Evolutionary conservation across 2,888 invertebrate genomes (phyloP).

Genomic region (Andrena fulva): DNA sequence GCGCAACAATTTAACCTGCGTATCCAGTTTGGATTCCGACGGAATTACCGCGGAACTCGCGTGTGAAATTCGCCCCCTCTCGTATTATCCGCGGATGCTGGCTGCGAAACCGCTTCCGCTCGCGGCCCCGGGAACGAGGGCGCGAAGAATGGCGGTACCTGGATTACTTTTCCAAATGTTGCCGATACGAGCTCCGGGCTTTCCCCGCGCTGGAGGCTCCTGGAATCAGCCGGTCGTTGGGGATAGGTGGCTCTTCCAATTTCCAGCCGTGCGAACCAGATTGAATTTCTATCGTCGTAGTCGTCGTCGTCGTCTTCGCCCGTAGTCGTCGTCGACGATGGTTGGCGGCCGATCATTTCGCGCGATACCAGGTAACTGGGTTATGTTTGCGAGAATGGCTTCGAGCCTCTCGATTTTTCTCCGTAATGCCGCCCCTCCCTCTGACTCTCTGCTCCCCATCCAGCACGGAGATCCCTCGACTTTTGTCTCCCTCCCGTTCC

Average conservation of each 20-base stretch:
- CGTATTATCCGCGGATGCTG: conserved; percentile 61
- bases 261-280: conserved; percentile 80
- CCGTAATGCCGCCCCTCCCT: conserved; percentile 66
- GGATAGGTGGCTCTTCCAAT: conserved; percentile 79
- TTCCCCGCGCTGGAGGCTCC: conserved; percentile 45
- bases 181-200: conserved; percentile 53
- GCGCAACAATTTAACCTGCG: conserved; percentile 57
- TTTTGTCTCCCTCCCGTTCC: conserved; percentile 17
- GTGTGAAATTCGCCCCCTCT: conserved; percentile 67
- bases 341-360: conserved; percentile 78
- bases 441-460: conserved; percentile 20
- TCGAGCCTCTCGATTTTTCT: conserved; percentile 72
- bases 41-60: conserved; percentile 64
- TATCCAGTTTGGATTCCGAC: conserved; percentile 54
- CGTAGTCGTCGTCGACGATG: conserved; percentile 54
- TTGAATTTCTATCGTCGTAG: conserved; percentile 82
- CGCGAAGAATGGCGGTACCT: conserved; percentile 72
- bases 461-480: not conserved
- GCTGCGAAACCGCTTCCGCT: conserved; percentile 46
- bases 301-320: conserved; percentile 62
- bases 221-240: conserved; percentile 63
- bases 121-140: conserved; percentile 42
- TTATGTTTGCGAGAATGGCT: conserved; percentile 79
- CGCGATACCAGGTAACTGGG: conserved; percentile 79
- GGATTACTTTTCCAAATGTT: conserved; percentile 79